phyloP scores from a whole-genome alignment of 2,888 invertebrate species.

The Diogma glabrata region DNA sequence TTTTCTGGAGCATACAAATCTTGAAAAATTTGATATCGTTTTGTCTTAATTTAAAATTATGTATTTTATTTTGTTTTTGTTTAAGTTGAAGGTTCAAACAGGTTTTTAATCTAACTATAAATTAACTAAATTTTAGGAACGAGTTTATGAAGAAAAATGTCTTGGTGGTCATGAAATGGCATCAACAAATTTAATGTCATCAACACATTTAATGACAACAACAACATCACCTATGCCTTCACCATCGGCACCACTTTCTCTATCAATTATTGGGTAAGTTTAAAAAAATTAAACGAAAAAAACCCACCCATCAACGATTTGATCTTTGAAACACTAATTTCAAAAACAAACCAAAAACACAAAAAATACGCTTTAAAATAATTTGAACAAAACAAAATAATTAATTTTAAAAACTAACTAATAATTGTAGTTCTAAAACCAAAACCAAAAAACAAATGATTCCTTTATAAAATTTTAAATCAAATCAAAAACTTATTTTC shows the following conservation, averaged over 20 bases:
- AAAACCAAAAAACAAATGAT: too few relatives aligned
- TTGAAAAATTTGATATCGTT: too few relatives aligned
- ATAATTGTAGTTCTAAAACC: too few relatives aligned
- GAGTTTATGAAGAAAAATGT: slow-evolving; percentile 34
- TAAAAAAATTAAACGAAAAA: not conserved
- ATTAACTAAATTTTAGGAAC: slow-evolving; percentile 24
- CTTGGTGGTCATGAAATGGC: slow-evolving; percentile 32
- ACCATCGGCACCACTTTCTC: slow-evolving; percentile 25
- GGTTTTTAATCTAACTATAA: too few relatives aligned
- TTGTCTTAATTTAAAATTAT: not conserved
- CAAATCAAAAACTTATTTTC: too few relatives aligned
- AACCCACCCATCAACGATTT: not conserved
- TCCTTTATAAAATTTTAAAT: too few relatives aligned
- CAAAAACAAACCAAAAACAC: too few relatives aligned
- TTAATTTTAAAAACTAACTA: too few relatives aligned
- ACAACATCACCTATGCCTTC: slow-evolving; percentile 36
- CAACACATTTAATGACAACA: slow-evolving; percentile 22
- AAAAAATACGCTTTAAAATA: too few relatives aligned
- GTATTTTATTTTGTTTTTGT: not conserved
- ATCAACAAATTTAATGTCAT: slow-evolving; percentile 31
- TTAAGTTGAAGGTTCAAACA: too few relatives aligned
- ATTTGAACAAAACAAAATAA: too few relatives aligned
- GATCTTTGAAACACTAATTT: not conserved
- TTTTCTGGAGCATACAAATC: too few relatives aligned
- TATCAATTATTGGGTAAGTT: slow-evolving; percentile 17